Evolutionary conservation across 92 coral and sea anemone species (phyloP), one percentile per base, ranked within the genome.

Genomic region (Epizoanthus stellaris): DNA sequence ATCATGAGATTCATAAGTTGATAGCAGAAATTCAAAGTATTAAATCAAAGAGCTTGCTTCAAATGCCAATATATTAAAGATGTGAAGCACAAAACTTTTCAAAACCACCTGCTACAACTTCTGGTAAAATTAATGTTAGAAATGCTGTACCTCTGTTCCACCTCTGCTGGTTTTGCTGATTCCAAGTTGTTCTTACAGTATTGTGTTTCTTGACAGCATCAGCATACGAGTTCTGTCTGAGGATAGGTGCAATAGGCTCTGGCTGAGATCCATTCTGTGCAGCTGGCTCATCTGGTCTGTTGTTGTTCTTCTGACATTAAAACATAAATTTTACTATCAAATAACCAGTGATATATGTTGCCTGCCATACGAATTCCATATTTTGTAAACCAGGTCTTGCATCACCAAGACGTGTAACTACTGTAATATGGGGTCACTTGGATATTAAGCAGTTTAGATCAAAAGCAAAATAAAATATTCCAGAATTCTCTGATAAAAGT

Each of bases 101-200:
- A 68, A 2, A 68, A n/a, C 73, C 39, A 15, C 7, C 45, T 69
- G 49, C 34, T 16, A 69, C 45, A 36, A 69, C 40, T 69, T 30
- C 19, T 69, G 43, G 4, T 47, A 40, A 9, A 3, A 2, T 1
- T 4, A 20, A 1, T 16, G 77, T 5, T 6, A 16, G 23, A 60
- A 75, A 7, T 82, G 79, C 12, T 67, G 63, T 67, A 82, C 91
- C 80, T 76, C 47, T 77, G 60, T 77, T 53, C 56, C 87, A 61
- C 86, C 91, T 90, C 39, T 56, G 82, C 82, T 77, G 82, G 64
- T 62, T 42, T 20, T n/a, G 83, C 71, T 63, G 83, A 34, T 82
- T 93, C 99, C 99, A 97, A 70, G 95, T 93, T 45, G 86, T 79
- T 60, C 92, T 90, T 64, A 20, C 13, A 59, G 43, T 62, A 79